Conservation (phyloP, 2,888 invertebrate species). For the Eupithecia centaureata region DNA sequence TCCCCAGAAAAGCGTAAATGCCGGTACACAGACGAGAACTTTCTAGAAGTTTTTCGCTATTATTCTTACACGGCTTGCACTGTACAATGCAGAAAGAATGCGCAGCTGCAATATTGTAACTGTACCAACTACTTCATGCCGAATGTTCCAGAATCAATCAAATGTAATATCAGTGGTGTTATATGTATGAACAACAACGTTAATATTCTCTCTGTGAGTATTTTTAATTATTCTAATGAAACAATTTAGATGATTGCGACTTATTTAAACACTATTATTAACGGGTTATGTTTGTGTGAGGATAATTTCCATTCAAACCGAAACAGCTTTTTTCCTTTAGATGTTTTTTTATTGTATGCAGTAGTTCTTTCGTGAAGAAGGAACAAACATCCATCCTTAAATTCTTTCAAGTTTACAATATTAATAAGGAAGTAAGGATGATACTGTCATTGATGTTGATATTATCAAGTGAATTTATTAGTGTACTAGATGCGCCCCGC, state of each 20-base stretch:
- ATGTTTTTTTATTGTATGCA: too few species aligned
- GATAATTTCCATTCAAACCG: neutral
- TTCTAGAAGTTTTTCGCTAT: conserved; percentile 81
- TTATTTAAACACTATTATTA: neutral
- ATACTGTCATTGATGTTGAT: too few species aligned
- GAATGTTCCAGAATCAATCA: conserved; percentile 80
- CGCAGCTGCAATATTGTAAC: conserved; percentile 86
- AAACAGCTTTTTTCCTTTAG: too few species aligned
- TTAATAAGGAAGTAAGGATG: too few species aligned
- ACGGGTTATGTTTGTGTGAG: neutral
- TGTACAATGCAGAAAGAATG: conserved; percentile 88
- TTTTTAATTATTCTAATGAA: neutral
- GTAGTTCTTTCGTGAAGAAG: too few species aligned
- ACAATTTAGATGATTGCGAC: neutral
- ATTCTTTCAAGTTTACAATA: too few species aligned
- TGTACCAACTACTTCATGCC: conserved; percentile 90
- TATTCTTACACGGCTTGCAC: conserved; percentile 90
- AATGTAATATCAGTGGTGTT: conserved; percentile 87
- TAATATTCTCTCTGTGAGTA: conserved; percentile 85
- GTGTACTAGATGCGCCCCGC: too few species aligned
- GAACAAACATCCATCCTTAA: too few species aligned
- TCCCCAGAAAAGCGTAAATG: conserved; percentile 88
- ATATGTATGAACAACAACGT: conserved; percentile 87
- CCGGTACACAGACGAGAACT: conserved; percentile 88
- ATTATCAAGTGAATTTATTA: too few species aligned